Percentiles rank a stretch among this genome's conserved stretches.
These are phyloP conservation scores for Pemphigus obesinymphae DNA, from an alignment of 1,140 invertebrate genomes.

Conservation along the genomic window DNA sequence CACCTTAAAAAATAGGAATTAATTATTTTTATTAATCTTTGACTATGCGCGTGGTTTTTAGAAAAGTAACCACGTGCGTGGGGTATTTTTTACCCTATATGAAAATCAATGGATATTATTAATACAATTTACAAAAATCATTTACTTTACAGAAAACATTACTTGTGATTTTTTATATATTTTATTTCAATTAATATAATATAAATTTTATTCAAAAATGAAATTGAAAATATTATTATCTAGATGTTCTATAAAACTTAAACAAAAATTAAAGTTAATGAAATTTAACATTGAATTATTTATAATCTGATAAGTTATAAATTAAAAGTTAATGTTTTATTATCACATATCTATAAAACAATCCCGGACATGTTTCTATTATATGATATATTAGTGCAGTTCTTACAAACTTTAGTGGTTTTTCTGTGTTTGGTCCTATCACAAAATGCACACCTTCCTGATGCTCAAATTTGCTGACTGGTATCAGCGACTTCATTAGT, in stretches of 20 bases:
- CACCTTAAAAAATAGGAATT: no score
- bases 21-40: no score
- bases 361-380: slow-evolving; percentile 7
- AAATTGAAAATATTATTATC: background rate
- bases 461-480: background rate
- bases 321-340: no score
- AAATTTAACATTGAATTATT: no score
- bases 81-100: background rate
- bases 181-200: slow-evolving; percentile 1
- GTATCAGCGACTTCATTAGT: background rate
- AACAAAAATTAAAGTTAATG: background rate
- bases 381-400: background rate
- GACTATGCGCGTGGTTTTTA: background rate
- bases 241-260: background rate
- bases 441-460: background rate
- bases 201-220: background rate
- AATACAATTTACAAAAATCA: no score
- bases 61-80: background rate
- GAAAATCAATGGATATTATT: no score
- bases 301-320: no score
- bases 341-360: background rate
- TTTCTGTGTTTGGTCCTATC: background rate
- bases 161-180: background rate
- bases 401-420: background rate
- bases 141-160: background rate